Base-by-base conservation (phyloP, 2,888 invertebrate species). In the Chrysina gloriosa region DNA sequence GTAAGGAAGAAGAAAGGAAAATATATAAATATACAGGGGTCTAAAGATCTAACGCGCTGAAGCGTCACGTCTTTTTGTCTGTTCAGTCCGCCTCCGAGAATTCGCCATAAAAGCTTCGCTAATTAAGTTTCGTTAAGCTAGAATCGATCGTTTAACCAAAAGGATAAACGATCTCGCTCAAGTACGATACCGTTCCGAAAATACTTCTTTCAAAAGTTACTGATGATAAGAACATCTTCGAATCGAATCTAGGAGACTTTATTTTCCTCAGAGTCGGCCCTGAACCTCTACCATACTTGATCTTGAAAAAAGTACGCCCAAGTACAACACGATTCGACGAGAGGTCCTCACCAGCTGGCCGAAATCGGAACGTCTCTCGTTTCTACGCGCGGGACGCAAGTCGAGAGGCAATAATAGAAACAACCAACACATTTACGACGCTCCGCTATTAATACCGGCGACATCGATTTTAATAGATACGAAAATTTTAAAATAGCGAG, bases 281-380 rank as follows among this genome's bases (percentile, higher is more conserved):
- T 54, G 54, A 31, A 29, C 3, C 7, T 23, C 47, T 21, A 47
- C 27, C 25, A 34, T 14, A 19, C 52, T 63, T 63, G 63, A 63
- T 67, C 54, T 67, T 63, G 67, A 52, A 63, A 52, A 67, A 45
- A 65, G 14, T 31, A 4, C 31, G 31, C 11, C 29, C 42, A 56
- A 56, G 23, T 39, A 34, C 9, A 64, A 48, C 50, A 50, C 9
- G 6, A 31, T 27, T 27, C 52, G 45, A 11, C 16, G 54, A 65
- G 31, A 56, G 42, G 16, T 39, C 16, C 9, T 16, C 25, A 52
- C 56, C 65, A 65, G 65, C 56, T 65, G 65, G 29, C 39, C 58
- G 14, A 58, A 31, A 39, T 14, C 25, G 19, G 39, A 25, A 16
- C 16, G 23, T 25, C 34, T 14, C 52, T 45, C 45, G 27, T 14